Percentiles rank a stretch among this genome's conserved stretches.
These are phyloP conservation scores for Ips typographus DNA, from an alignment of 1,140 invertebrate species.

Conservation along the genomic window DNA sequence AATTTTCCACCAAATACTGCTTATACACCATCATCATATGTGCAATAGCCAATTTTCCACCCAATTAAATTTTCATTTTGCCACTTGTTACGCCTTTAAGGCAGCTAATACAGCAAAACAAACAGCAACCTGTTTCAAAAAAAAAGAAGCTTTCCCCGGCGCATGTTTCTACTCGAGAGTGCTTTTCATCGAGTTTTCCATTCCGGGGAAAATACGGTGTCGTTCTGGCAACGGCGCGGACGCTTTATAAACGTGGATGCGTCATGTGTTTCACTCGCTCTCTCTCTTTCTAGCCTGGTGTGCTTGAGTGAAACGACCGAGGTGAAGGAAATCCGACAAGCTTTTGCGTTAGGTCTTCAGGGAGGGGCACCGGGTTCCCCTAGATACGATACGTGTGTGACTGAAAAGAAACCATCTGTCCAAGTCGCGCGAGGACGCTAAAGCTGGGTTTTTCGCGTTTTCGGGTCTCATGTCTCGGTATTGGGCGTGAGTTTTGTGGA, in stretches of 20 bases:
- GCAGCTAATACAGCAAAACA: neutral
- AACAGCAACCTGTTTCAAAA: neutral
- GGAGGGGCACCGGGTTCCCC: constrained; percentile 23
- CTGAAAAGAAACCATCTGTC: constrained; percentile 27
- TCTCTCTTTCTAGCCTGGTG: neutral
- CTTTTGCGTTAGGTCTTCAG: constrained; percentile 13
- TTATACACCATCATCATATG: no score
- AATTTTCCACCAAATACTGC: no score
- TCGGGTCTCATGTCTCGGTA: constrained; percentile 1
- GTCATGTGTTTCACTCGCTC: neutral
- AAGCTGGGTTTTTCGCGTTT: constrained; percentile 11
- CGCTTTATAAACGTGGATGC: neutral
- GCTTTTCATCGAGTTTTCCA: constrained; percentile 8
- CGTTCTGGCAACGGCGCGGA: constrained; percentile 13
- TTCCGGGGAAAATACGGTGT: constrained; percentile 6
- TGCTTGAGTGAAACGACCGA: constrained; percentile 1
- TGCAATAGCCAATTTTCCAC: no score
- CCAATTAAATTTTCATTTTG: neutral
- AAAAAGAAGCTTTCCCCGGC: neutral
- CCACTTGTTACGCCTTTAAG: constrained; percentile 4
- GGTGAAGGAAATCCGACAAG: constrained; percentile 3
- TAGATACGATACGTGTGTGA: constrained; percentile 13
- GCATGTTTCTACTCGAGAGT: neutral
- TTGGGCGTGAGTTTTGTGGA: constrained; percentile 3
- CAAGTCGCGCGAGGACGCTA: constrained; percentile 4